These are phyloP conservation scores for Drosophila burlai DNA, from an alignment of 1,140 invertebrate species.

Conservation along the genomic window DNA sequence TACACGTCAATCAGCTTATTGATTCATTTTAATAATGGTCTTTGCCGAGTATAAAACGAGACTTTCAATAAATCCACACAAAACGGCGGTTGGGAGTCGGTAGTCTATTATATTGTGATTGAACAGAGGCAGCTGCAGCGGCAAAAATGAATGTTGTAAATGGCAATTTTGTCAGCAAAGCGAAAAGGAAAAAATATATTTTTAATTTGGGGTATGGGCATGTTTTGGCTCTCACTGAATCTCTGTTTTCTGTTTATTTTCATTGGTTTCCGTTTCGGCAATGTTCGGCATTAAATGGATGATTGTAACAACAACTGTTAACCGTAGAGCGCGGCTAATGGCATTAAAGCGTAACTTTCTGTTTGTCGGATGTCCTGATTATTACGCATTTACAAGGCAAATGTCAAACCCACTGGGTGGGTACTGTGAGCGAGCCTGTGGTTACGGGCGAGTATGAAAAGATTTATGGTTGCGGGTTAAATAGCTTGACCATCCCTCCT, in stretches of 20 bases:
- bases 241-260: constrained; percentile 59
- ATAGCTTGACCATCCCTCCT: constrained; percentile 55
- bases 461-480: constrained; percentile 69
- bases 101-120: constrained; percentile 4
- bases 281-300: constrained; percentile 60
- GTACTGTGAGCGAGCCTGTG: constrained; percentile 6
- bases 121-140: constrained; percentile 18
- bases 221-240: constrained; percentile 29
- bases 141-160: constrained; percentile 31
- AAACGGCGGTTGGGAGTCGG: constrained; percentile 10
- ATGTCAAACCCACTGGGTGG: constrained; percentile 73
- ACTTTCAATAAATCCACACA: constrained; percentile 16
- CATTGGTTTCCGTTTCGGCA: constrained; percentile 57
- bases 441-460: constrained; percentile 63
- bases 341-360: constrained; percentile 69
- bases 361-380: constrained; percentile 77
- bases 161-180: constrained; percentile 26
- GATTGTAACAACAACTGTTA: constrained; percentile 76
- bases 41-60: constrained; percentile 8
- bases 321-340: constrained; percentile 71
- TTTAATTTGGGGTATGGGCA: constrained; percentile 15
- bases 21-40: constrained; percentile 16
- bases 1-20: constrained; percentile 10
- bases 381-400: constrained; percentile 74
- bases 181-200: constrained; percentile 20